Conservation (phyloP, 1,140 invertebrate genomes). For the Spodoptera litura region DNA sequence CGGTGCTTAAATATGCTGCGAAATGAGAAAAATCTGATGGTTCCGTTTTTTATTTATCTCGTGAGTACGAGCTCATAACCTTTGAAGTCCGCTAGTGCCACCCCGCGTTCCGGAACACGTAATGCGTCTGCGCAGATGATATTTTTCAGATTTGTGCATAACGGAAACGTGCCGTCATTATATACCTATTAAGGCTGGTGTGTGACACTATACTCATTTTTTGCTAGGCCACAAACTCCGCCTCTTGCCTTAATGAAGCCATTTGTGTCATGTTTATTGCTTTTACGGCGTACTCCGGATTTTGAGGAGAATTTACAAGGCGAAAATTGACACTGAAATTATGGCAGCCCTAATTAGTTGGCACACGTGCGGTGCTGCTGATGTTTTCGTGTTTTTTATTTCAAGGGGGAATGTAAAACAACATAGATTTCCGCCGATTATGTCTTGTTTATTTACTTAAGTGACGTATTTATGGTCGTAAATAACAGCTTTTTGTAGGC, state of each 20-base stretch:
- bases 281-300: slow-evolving; percentile 80
- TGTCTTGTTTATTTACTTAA: slow-evolving; percentile 25
- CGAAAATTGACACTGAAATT: slow-evolving; percentile 79
- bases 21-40: slow-evolving; percentile 29
- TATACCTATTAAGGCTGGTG: slow-evolving; percentile 77
- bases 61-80: slow-evolving; percentile 1
- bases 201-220: slow-evolving; percentile 74
- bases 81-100: slow-evolving; percentile 28
- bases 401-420: slow-evolving; percentile 18
- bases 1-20: slow-evolving; percentile 35
- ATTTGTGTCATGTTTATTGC: slow-evolving; percentile 85
- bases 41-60: slow-evolving; percentile 38
- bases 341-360: slow-evolving; percentile 69
- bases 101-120: slow-evolving; percentile 59
- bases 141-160: slow-evolving; percentile 71
- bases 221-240: slow-evolving; percentile 73
- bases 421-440: slow-evolving; percentile 37
- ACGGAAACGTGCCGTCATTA: slow-evolving; percentile 81
- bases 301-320: slow-evolving; percentile 82
- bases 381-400: slow-evolving; percentile 53
- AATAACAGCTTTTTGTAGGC: background rate
- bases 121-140: slow-evolving; percentile 65
- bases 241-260: slow-evolving; percentile 81
- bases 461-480: slow-evolving; percentile 23
- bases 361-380: slow-evolving; percentile 57